phyloP scores from a whole-genome alignment of 2,113 vertebrate genomes.

The Lycaon pictus region DNA sequence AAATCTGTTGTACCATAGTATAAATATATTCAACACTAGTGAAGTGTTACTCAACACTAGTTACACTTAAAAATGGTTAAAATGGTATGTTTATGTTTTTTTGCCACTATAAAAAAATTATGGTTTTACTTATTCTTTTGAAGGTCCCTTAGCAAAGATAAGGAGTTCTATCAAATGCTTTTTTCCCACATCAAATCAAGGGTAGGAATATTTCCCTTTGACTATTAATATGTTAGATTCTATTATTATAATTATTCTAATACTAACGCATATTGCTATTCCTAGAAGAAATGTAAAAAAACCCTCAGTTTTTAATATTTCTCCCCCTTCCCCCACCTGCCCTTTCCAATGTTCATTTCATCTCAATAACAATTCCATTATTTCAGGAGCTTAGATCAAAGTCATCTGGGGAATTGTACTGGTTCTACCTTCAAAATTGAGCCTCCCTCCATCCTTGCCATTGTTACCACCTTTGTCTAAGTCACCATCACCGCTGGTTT shows the following conservation, averaged over 20 bases:
- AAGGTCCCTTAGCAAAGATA: not conserved
- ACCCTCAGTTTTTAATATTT: not conserved
- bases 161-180: not conserved
- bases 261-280: not conserved
- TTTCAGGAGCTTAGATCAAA: not conserved
- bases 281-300: not conserved
- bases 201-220: not conserved
- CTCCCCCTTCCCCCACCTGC: not conserved
- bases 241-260: not conserved
- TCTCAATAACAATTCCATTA: not conserved
- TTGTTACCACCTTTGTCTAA: not conserved
- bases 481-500: too few species aligned
- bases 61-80: not conserved
- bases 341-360: not conserved
- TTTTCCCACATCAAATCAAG: not conserved
- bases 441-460: not conserved
- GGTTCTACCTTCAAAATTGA: not conserved
- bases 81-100: not conserved
- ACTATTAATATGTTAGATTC: not conserved
- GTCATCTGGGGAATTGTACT: not conserved
- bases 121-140: not conserved
- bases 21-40: not conserved
- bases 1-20: not conserved
- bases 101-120: not conserved
- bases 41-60: not conserved